Base-by-base conservation (phyloP, 2,888 invertebrate genomes). In the Himalopsyche anomala region DNA sequence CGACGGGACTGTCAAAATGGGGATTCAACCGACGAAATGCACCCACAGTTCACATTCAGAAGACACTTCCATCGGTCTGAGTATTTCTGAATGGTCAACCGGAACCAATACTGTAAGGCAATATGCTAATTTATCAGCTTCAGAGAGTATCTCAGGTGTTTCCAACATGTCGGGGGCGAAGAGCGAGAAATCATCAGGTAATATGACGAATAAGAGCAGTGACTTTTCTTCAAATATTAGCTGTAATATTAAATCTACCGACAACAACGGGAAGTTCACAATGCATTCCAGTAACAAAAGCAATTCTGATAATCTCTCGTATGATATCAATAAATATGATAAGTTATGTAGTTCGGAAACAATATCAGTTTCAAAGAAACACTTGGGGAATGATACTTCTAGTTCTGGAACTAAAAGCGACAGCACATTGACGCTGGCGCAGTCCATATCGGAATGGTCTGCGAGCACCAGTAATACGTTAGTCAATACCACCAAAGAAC, bases 11-110 rank as follows among this genome's bases (percentile, higher is more conserved):
- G 97, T 97, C 0, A 95, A 96, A 90, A 95, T 96, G 90, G 97
- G 96, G 2, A 91, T 96, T 36, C 96, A 96, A 89, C 96, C 95
- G 87, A 96, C 96, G 90, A 97, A 96, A 90, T 96, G 96, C 90
- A 97, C 96, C 0, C 96, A 97, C 89, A 96, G 96, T 89, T 96
- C 96, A 0, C 96, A 97, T 91, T 97, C 97, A 8, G 97, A 97
- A 91, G 97, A 97, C 90, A 97, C 97, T 0, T 97, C 97, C 0
- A 95, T 97, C 90, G 97, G 97, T 28, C 92, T 97, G 51, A 97
- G 97, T 90, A 95, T 97, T 90, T 97, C 97, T 4, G 97, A 97
- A 90, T 97, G 97, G 97, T 97, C 97, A 0, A 97, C 97, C 56
- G 97, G 97, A 83, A 97, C 97, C 0, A 97, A 96, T 89, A 97